Conservation (phyloP, 2,888 invertebrate species). For the Cantharis rufa region DNA sequence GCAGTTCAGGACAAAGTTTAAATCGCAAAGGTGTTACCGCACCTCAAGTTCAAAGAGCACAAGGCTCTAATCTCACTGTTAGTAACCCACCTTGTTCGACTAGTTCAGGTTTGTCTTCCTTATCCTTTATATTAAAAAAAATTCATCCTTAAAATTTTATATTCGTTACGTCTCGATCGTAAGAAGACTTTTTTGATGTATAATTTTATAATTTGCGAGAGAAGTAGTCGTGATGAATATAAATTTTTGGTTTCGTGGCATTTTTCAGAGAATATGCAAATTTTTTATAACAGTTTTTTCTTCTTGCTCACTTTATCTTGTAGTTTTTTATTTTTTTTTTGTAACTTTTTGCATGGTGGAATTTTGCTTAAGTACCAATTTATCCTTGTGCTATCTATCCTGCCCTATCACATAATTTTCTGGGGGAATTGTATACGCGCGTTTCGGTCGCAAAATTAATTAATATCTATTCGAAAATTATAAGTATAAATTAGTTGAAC, state of each 20-base stretch:
- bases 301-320: constrained; percentile 17
- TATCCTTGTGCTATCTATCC: not conserved
- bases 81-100: constrained; percentile 67
- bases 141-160: constrained; percentile 14
- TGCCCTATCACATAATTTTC: constrained; percentile 9
- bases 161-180: constrained; percentile 18
- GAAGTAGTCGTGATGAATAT: constrained; percentile 21
- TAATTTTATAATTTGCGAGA: constrained; percentile 1
- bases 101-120: constrained; percentile 68
- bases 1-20: constrained; percentile 60
- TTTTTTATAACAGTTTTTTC: constrained; percentile 15
- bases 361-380: constrained; percentile 13
- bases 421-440: constrained; percentile 16
- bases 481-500: not conserved
- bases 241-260: constrained; percentile 7
- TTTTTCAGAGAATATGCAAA: constrained; percentile 15
- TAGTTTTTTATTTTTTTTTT: constrained; percentile 21
- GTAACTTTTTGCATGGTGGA: constrained; percentile 23
- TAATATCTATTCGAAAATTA: not conserved
- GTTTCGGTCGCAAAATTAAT: not conserved
- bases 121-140: not conserved
- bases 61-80: constrained; percentile 62
- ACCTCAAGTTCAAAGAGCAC: constrained; percentile 54
- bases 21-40: constrained; percentile 54
- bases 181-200: not conserved